These are phyloP conservation scores for Hanleya hanleyi DNA, from an alignment of 2,888 invertebrate genomes.

Conservation along the genomic window DNA sequence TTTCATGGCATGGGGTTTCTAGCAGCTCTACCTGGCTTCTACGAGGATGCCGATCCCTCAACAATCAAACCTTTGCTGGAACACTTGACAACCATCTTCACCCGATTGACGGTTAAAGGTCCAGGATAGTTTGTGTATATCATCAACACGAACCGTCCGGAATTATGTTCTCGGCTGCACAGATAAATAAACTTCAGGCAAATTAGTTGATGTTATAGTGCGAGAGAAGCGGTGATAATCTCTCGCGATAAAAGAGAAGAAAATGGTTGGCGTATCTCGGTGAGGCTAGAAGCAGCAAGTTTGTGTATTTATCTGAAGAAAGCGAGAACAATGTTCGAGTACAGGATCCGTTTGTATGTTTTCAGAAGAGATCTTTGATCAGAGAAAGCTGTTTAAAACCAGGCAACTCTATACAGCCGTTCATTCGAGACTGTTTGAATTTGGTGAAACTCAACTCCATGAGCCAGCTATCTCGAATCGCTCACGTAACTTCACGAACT, in stretches of 20 bases:
- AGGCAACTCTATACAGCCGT: too few relatives aligned
- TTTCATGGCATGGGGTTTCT: too few relatives aligned
- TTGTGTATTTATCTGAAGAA: constrained; percentile 1
- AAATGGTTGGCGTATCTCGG: not conserved
- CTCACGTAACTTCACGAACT: too few relatives aligned
- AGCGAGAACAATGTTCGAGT: not conserved
- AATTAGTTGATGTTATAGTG: not conserved
- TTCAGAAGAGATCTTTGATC: not conserved
- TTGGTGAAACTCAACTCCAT: too few relatives aligned
- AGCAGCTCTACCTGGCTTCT: too few relatives aligned
- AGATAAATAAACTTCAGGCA: not conserved
- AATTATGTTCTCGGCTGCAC: not conserved
- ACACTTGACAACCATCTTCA: not conserved
- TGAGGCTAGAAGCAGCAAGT: not conserved
- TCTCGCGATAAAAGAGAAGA: not conserved
- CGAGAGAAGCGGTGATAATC: not conserved
- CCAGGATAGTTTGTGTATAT: not conserved
- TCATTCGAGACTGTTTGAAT: too few relatives aligned
- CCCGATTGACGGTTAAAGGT: not conserved
- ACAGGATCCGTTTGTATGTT: not conserved
- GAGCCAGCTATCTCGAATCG: too few relatives aligned
- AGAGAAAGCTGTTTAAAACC: too few relatives aligned
- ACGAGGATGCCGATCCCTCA: too few relatives aligned
- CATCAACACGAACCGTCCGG: not conserved
- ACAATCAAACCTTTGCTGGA: too few relatives aligned